phyloP scores from a whole-genome alignment of 1,140 invertebrate species.

The Battus philenor region DNA sequence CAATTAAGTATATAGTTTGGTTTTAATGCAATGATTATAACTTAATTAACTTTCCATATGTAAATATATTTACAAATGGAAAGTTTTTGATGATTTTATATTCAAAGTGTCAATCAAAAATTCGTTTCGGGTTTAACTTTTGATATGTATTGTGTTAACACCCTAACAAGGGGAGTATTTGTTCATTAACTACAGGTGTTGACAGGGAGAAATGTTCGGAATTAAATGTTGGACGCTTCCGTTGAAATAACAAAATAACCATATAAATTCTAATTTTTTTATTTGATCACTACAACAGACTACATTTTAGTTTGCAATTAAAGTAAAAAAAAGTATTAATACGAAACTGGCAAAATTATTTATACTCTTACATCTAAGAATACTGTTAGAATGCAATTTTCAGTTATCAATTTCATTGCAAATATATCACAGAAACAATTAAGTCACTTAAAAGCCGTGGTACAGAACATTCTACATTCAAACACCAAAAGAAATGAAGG shows the following conservation, averaged over 20 bases:
- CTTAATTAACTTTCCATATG: constrained; percentile 7
- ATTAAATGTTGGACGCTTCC: constrained; percentile 16
- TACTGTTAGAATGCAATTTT: constrained; percentile 43
- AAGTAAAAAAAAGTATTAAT: constrained; percentile 22
- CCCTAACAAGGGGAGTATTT: constrained; percentile 43
- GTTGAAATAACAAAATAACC: constrained; percentile 55
- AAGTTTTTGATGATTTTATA: constrained; percentile 24
- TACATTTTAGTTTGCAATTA: constrained; percentile 27
- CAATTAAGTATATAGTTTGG: too few species aligned
- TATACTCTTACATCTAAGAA: constrained; percentile 30
- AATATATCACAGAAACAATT: constrained; percentile 43
- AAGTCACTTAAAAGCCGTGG: constrained; percentile 21
- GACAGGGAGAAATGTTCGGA: constrained; percentile 29
- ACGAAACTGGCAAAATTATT: constrained; percentile 45
- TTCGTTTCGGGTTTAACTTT: constrained; percentile 32
- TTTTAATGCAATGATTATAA: too few species aligned
- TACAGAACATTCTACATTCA: constrained; percentile 7
- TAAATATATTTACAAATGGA: constrained; percentile 13
- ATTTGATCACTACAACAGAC: constrained; percentile 17
- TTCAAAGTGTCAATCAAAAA: constrained; percentile 73
- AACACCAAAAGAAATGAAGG: constrained; percentile 9
- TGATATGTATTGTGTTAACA: constrained; percentile 47
- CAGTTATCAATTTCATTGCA: constrained; percentile 19
- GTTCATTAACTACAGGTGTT: constrained; percentile 43
- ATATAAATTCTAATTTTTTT: constrained; percentile 25